Evolutionary conservation across 1,140 invertebrate genomes (phyloP).

Genomic region (Drosophila rufa): DNA sequence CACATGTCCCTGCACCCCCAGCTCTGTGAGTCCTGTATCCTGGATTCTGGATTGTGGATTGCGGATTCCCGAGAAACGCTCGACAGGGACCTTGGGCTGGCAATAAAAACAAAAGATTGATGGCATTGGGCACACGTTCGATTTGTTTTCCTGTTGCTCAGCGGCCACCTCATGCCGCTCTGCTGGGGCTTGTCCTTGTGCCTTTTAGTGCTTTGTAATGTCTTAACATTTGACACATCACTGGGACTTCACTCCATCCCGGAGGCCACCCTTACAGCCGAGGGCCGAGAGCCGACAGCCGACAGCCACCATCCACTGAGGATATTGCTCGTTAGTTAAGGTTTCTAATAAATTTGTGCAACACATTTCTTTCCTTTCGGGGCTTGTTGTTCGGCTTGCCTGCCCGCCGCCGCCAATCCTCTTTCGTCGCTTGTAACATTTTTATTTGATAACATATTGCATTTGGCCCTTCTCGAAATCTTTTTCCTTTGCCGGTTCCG

Average conservation of each 20-base stretch:
- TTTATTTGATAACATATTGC: conserved; percentile 84
- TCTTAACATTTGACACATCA: conserved; percentile 84
- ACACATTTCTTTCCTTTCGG: conserved; percentile 68
- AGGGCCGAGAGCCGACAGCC: not conserved
- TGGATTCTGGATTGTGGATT: conserved; percentile 12
- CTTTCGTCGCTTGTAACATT: conserved; percentile 82
- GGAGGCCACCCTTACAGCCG: conserved; percentile 29
- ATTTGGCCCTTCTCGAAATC: conserved; percentile 67
- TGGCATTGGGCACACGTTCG: conserved; percentile 84
- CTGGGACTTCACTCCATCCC: conserved; percentile 59
- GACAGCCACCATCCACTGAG: conserved; percentile 36
- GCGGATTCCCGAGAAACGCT: conserved; percentile 69
- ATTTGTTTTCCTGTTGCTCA: conserved; percentile 81
- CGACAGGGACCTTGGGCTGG: conserved; percentile 59
- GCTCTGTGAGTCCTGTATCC: conserved; percentile 31
- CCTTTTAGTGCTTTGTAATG: conserved; percentile 84
- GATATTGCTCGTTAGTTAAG: conserved; percentile 83
- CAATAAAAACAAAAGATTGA: conserved; percentile 84
- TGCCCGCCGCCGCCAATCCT: conserved; percentile 16
- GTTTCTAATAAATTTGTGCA: conserved; percentile 84
- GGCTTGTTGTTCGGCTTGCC: conserved; percentile 15
- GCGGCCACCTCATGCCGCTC: conserved; percentile 15
- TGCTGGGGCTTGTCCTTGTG: conserved; percentile 49
- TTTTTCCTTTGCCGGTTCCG: conserved; percentile 33
- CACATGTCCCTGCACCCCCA: conserved; percentile 32